A percentile compares a stretch with the other conserved stretches of the same genome.
These are phyloP conservation scores for Drosophila dunni DNA, from an alignment of 1,140 invertebrate species.

Conservation along the genomic window DNA sequence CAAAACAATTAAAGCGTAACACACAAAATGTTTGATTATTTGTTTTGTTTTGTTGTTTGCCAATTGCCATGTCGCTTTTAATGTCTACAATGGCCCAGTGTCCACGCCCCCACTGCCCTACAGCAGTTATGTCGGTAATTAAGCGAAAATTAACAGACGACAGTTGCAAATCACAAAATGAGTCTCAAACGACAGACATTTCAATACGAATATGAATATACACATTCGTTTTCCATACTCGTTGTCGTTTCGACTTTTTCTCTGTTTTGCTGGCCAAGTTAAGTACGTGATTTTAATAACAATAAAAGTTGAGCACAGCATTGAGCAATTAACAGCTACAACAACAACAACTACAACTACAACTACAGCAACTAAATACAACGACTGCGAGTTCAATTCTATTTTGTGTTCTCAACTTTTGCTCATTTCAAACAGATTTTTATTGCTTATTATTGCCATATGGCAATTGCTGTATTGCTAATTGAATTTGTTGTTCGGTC, in stretches of 20 bases:
- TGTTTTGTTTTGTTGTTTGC: slow-evolving; percentile 45
- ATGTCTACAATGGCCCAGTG: slow-evolving; percentile 31
- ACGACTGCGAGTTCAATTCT: slow-evolving; percentile 2
- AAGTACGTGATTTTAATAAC: slow-evolving; percentile 79
- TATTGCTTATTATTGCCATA: slow-evolving; percentile 49
- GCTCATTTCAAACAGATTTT: slow-evolving; percentile 54
- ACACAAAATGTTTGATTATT: slow-evolving; percentile 66
- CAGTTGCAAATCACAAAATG: slow-evolving; percentile 63
- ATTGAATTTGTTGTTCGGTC: slow-evolving; percentile 63
- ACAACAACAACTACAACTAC: slow-evolving; percentile 25
- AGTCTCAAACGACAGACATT: slow-evolving; percentile 31
- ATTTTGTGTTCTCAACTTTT: slow-evolving; percentile 56
- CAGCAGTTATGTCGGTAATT: slow-evolving; percentile 65
- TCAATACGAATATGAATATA: slow-evolving; percentile 31
- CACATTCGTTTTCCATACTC: not conserved
- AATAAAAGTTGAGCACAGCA: slow-evolving; percentile 71
- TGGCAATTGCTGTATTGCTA: slow-evolving; percentile 62
- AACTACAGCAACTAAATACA: slow-evolving; percentile 29
- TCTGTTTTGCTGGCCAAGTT: slow-evolving; percentile 5
- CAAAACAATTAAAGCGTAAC: slow-evolving; percentile 53
- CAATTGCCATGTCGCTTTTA: slow-evolving; percentile 68
- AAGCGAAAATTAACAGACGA: slow-evolving; percentile 75
- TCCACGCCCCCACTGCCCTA: not conserved
- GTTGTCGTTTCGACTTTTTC: slow-evolving; percentile 47
- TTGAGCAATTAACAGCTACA: slow-evolving; percentile 68